Evolutionary conservation across 1,140 invertebrate genomes (phyloP).

Genomic region (Caenorhabditis remanei): DNA sequence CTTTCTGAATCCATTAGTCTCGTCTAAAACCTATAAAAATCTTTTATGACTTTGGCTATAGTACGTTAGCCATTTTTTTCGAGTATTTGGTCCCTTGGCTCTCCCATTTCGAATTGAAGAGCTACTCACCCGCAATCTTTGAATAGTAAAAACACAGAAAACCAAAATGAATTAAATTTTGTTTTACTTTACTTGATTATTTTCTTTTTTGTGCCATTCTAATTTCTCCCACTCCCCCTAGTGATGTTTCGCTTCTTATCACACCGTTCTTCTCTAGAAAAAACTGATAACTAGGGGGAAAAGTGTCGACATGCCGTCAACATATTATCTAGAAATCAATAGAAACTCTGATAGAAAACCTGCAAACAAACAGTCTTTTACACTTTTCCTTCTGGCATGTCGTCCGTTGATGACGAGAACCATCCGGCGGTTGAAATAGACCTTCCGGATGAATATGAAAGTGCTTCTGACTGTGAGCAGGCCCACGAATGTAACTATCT

Average conservation of each 20-base stretch:
- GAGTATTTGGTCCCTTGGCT: neutral
- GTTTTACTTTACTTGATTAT: neutral
- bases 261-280: neutral
- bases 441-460: constrained; percentile 30
- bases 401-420: constrained; percentile 23
- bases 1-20: constrained; percentile 16
- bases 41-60: neutral
- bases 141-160: neutral
- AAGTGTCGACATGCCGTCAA: constrained; percentile 51
- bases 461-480: constrained; percentile 23
- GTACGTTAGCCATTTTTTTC: neutral
- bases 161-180: neutral
- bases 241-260: neutral
- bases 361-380: constrained; percentile 29
- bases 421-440: constrained; percentile 18
- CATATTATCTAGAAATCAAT: constrained; percentile 45
- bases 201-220: neutral
- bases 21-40: constrained; percentile 39
- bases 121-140: no score
- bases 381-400: constrained; percentile 26
- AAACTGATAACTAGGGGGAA: constrained; percentile 28
- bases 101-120: no score
- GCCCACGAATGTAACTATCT: constrained; percentile 18
- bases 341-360: constrained; percentile 49
- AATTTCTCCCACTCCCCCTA: neutral